Evolutionary conservation across 2,113 vertebrate species (phyloP), one percentile per base, ranked within the genome.

Genomic region (Mungos mungo): DNA sequence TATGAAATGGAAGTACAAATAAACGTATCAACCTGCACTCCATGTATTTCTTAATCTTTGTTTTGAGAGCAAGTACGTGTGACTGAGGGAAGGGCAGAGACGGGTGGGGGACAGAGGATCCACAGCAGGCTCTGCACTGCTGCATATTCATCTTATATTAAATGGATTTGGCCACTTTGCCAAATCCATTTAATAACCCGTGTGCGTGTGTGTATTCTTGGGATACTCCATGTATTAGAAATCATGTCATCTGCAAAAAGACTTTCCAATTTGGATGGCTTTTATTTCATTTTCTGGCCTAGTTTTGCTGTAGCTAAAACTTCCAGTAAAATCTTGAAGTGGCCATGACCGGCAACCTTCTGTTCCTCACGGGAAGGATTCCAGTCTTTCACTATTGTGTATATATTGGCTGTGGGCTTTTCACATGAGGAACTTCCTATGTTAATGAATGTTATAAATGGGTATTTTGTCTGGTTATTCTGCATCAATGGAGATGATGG

Each of bases 1-100:
- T 99, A 99, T 50, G 99, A 99, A 81, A 99, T 99, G 97, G 97
- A 98, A 99, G 95, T 98, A 98, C 74, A 99, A 99, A 98, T 99
- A 99, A 88, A 98, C 96, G 31, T 99, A 99, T 88, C 99, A 99
- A 38, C 99, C 99, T 66, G 99, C 99, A 63, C 21, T 63, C 50
- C 18, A 18, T 35, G 18, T 7, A 7, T 60, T 60, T 57, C 18
- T 18, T 7, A 57, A 60, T 23, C 19, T 60, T 60, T 57, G 8
- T 57, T 54, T 21, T 23, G 57, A 60, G 57, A 21, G 57, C 57
- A 7, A 23, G 57, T 2, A 5, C 41, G 41, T 41, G 18, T 57
- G 54, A 57, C 1, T 57, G 54, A 18, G 18, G 18, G 54, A 57
- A 14, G 54, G 54, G 19, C 54, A 57, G 54, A 52, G 52, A 52